Evolutionary conservation across 2,888 invertebrate genomes (phyloP).

Genomic region (Onthophagus sagittarius): DNA sequence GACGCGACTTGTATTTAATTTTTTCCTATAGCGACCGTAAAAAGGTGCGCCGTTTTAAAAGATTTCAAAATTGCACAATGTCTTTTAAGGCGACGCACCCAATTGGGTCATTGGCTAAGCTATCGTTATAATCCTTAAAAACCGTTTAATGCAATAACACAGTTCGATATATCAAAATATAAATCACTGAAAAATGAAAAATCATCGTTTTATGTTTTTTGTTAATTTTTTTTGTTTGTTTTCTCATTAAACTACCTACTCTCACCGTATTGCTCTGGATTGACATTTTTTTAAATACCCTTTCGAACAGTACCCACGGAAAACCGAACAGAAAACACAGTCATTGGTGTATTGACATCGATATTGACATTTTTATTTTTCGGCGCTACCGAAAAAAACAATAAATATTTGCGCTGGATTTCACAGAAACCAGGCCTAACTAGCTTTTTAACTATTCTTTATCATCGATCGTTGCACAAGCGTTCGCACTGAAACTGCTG

Average conservation of each 20-base stretch:
- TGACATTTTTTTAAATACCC: constrained; percentile 40
- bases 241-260: constrained; percentile 41
- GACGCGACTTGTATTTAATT: neutral
- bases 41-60: no score
- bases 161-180: neutral
- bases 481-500: constrained; percentile 7
- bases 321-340: constrained; percentile 37
- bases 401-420: constrained; percentile 43
- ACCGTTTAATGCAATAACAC: neutral
- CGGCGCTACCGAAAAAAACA: constrained; percentile 26
- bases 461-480: constrained; percentile 43
- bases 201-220: constrained; percentile 29
- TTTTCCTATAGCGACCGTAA: constrained; percentile 7
- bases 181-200: neutral
- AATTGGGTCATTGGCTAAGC: constrained; percentile 20
- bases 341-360: constrained; percentile 49
- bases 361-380: constrained; percentile 41
- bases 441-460: constrained; percentile 33
- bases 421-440: constrained; percentile 45
- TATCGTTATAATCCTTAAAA: neutral
- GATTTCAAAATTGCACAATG: no score
- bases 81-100: constrained; percentile 24
- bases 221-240: constrained; percentile 27
- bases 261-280: constrained; percentile 52
- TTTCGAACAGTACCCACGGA: constrained; percentile 17